Base-by-base conservation (phyloP, 2,888 invertebrate genomes). In the Rhagonycha fulva region DNA sequence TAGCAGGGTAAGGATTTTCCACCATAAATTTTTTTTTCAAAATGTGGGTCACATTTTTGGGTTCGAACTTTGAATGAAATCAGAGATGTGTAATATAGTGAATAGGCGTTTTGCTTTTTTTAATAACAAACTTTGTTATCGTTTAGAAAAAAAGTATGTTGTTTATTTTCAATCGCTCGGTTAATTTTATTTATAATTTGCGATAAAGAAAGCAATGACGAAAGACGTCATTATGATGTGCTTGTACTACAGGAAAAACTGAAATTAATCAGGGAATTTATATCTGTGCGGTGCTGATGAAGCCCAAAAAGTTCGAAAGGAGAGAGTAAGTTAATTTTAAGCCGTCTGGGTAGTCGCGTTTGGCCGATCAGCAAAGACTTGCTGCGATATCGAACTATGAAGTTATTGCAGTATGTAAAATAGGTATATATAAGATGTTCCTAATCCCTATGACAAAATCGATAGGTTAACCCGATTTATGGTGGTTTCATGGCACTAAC, bases 1-100 rank as follows among this genome's bases (percentile, higher is more conserved):
- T 76, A 86, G 86, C 79, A 82, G 86, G 85, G 87, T 87, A 84
- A 78, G 84, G 81, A 2, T 47, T n/a, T 47, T 47, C n/a, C 2
- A 7, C n/a, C 47, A n/a, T 47, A n/a, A n/a, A 47, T 47, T 47
- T 19, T 1, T 2, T 19, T 47, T 32, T 12, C 0, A n/a, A 32
- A 32, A 32, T 32, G 0, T 4, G 4, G n/a, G n/a, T n/a, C 2
- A n/a, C 9, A 7, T 47, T 7, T n/a, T 47, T n/a, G 47, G n/a
- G 47, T 47, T 47, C n/a, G 7, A n/a, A n/a, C 11, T 32, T 32
- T 1, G n/a, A n/a, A 47, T n/a, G 47, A 47, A 47, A 47, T 47
- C 7, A 47, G 47, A 47, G 47, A 47, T 47, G n/a, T n/a, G 32
- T n/a, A 7, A 47, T 47, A 4, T 47, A 4, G n/a, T 47, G 47